Conservation (phyloP, 2,797 vertebrate species). For the Coilia nasus region DNA sequence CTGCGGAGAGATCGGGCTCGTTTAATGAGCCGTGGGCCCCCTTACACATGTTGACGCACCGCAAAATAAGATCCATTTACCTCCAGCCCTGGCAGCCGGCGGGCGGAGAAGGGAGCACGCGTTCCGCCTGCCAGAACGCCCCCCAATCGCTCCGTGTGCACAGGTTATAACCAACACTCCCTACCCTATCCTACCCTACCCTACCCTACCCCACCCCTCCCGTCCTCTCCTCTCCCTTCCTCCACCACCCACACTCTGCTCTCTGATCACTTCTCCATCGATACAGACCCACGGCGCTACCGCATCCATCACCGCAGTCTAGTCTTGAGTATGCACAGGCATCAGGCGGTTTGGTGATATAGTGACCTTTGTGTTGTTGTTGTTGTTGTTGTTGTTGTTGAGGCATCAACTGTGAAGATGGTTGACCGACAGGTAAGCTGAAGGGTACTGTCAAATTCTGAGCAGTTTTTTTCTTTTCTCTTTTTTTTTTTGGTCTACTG, state of each 20-base stretch:
- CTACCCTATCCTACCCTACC: slow-evolving; percentile 30
- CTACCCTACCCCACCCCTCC: not conserved
- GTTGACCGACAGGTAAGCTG: not conserved
- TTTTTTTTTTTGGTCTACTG: slow-evolving; percentile 46
- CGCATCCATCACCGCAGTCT: not conserved
- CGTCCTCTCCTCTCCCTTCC: not conserved
- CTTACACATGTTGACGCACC: slow-evolving; percentile 80
- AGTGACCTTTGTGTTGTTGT: not conserved
- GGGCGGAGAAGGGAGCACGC: slow-evolving; percentile 28
- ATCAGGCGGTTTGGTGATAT: not conserved
- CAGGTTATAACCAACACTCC: slow-evolving; percentile 42
- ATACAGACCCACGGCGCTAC: not conserved
- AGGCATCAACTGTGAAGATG: not conserved
- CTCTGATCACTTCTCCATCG: not conserved
- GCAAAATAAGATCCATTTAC: slow-evolving; percentile 85
- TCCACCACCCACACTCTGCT: not conserved
- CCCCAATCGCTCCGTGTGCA: slow-evolving; percentile 43
- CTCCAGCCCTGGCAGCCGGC: slow-evolving; percentile 50
- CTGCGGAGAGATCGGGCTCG: slow-evolving; percentile 69
- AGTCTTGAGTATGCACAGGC: not conserved
- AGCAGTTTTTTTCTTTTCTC: not conserved
- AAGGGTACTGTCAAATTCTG: not conserved
- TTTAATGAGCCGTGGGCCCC: slow-evolving; percentile 80
- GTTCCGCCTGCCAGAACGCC: slow-evolving; percentile 52
- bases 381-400: not conserved